Base-by-base conservation (phyloP, 1,140 invertebrate genomes). In the Oscheius sp. region DNA sequence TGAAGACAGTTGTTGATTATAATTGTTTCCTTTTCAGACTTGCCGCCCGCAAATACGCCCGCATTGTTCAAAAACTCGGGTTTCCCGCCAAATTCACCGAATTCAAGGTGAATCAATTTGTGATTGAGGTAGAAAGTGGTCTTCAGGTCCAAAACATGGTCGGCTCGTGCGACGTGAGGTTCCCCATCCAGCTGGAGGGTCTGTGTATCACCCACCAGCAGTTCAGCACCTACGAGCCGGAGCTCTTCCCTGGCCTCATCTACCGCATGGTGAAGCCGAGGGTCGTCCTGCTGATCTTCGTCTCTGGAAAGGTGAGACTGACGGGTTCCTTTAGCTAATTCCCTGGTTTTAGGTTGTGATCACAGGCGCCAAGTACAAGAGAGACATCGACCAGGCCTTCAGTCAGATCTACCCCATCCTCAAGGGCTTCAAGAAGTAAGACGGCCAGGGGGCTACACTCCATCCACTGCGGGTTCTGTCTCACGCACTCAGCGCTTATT, bases 351-450 rank as follows among this genome's bases (percentile, higher is more conserved):
- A 76, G 74, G 78, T 81, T 69, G 80, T 82, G 20, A 82, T 82
- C 81, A 76, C 87, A 92, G 96, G 97, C 80, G 97, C 96, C 36
- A 99, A 99, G 90, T 92, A 97, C 15, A 88, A 95, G 77, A 90
- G 91, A 87, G 95, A 99, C 88, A 99, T 99, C 75, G 97, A 99
- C 86, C 95, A 99, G 87, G 97, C 97, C 1, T 99, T 99, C 88
- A 94, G 98, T 84, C 97, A 97, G 85, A 99, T 99, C 84, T 99
- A 98, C 88, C 97, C 97, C 34, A 99, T 99, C 85, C 87, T 99
- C 73, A 98, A 98, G 86, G 94, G 94, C 86, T 99, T 99, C 85
- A 95, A 96, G 84, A 99, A 99, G 73, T 82, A 64, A 80, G 38
- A n/a, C 20, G 58, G 29, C n/a, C n/a, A n/a, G n/a, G n/a, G n/a